Evolutionary conservation across 1,140 invertebrate species (phyloP).

Genomic region (Oscheius sp.): DNA sequence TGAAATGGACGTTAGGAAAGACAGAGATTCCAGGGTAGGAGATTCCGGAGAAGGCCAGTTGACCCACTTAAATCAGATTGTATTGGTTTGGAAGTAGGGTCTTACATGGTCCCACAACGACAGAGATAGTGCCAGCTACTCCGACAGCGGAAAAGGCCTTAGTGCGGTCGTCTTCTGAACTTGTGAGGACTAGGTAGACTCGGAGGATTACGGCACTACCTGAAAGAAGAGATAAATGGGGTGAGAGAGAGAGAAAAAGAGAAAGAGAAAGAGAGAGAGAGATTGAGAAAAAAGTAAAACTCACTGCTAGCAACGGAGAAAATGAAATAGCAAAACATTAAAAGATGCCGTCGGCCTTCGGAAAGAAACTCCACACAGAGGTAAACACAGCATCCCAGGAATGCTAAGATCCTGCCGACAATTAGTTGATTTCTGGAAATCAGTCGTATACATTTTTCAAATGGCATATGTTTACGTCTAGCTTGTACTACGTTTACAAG

Average conservation of each 20-base stretch:
- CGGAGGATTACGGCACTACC: background rate
- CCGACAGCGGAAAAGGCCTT: constrained; percentile 4
- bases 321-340: background rate
- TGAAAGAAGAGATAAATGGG: too few relatives aligned
- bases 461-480: too few relatives aligned
- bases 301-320: constrained; percentile 16
- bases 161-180: background rate
- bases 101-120: constrained; percentile 9
- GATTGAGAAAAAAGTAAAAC: too few relatives aligned
- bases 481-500: too few relatives aligned
- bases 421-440: constrained; percentile 1
- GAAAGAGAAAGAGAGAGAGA: too few relatives aligned
- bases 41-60: background rate
- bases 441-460: background rate
- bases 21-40: constrained; percentile 5
- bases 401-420: background rate
- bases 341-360: background rate
- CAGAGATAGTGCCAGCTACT: constrained; percentile 3
- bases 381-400: constrained; percentile 10
- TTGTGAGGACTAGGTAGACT: constrained; percentile 1
- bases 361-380: constrained; percentile 12
- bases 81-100: background rate
- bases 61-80: background rate
- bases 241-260: too few relatives aligned
- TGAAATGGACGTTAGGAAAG: constrained; percentile 1